A percentile compares a stretch with the other conserved stretches of the same genome.
Evolutionary conservation across 2,113 vertebrate genomes (phyloP).

Genomic region (Nannospalax galili): DNA sequence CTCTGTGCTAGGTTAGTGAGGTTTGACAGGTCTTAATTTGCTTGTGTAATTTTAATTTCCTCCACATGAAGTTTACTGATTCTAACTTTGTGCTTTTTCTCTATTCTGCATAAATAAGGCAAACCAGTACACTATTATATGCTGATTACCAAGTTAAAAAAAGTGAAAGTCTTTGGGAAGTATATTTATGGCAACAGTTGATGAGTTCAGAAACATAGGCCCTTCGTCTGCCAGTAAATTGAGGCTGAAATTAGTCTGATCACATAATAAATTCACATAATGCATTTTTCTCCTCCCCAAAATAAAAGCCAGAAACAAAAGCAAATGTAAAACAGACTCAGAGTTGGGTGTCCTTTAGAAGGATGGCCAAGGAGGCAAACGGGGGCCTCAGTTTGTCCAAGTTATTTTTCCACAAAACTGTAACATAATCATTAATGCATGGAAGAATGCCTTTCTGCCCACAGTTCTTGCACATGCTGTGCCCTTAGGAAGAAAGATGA

Average conservation of each 20-base stretch:
- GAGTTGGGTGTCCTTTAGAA: not conserved
- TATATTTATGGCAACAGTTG: not conserved
- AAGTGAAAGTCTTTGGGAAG: not conserved
- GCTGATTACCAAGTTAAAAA: not conserved
- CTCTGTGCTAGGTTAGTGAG: not conserved
- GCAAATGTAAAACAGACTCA: slow-evolving; percentile 49
- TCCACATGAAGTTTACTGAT: not conserved
- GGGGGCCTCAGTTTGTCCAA: slow-evolving; percentile 49
- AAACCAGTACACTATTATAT: not conserved
- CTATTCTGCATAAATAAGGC: not conserved
- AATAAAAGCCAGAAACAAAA: not conserved
- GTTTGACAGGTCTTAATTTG: not conserved
- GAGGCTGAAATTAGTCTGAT: slow-evolving; percentile 31
- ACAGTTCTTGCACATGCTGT: slow-evolving; percentile 51
- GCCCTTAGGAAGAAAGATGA: slow-evolving; percentile 58
- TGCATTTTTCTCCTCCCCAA: not conserved
- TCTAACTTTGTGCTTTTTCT: not conserved
- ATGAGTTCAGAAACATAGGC: not conserved
- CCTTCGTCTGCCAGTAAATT: not conserved
- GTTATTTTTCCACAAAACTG: slow-evolving; percentile 55
- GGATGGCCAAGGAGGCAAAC: not conserved
- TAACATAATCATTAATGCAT: slow-evolving; percentile 42
- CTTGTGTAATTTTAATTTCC: not conserved
- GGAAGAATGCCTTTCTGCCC: slow-evolving; percentile 45
- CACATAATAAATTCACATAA: slow-evolving; percentile 25